Evolutionary conservation across 2,113 vertebrate species (phyloP).

Genomic region (Dicaeum eximium): DNA sequence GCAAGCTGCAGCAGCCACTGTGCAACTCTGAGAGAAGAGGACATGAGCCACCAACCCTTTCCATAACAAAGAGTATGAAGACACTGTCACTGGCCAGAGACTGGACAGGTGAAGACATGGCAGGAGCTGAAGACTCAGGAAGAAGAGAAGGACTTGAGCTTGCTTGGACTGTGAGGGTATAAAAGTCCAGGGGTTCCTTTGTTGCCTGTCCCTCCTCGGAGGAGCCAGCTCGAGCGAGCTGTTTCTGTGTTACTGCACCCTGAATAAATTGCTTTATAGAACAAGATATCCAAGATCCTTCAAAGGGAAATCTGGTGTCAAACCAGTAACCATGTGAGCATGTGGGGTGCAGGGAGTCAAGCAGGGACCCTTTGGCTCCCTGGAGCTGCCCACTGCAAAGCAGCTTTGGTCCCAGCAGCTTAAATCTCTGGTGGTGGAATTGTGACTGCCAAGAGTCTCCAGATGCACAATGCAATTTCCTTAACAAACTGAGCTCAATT

Average conservation of each 20-base stretch:
- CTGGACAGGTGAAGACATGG: no score
- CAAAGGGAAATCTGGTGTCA: neutral
- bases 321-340: neutral
- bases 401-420: neutral
- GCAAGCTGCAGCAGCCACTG: neutral
- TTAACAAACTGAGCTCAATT: neutral
- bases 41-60: neutral
- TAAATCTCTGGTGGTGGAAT: neutral
- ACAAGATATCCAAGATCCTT: rapidly evolving
- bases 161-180: neutral
- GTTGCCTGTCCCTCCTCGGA: rapidly evolving
- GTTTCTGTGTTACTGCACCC: neutral
- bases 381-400: neutral
- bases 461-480: neutral
- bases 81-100: neutral
- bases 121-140: neutral
- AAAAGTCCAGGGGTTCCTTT: neutral
- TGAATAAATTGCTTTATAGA: neutral
- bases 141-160: neutral
- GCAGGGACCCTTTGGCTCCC: neutral
- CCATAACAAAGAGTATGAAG: neutral
- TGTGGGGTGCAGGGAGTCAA: no score
- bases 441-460: neutral
- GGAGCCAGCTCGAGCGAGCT: rapidly evolving
- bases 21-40: neutral